Percentiles rank a stretch among this genome's conserved stretches.
Conservation (phyloP, 2,888 invertebrate genomes). For the Bhutanitis thaidina region DNA sequence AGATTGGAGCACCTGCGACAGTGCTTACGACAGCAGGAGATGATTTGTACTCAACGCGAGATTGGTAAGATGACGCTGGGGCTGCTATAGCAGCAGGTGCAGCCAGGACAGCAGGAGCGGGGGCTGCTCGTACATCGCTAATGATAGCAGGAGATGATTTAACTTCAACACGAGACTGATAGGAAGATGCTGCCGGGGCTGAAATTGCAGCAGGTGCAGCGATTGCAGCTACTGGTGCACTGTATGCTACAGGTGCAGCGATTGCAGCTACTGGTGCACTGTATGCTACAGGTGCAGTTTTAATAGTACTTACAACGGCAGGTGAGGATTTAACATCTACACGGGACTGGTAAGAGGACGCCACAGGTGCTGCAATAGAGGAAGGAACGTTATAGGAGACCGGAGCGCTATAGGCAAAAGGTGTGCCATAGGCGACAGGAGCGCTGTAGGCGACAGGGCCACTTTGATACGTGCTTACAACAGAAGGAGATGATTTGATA, state of each 20-base stretch:
- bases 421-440: conserved; percentile 30
- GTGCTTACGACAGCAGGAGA: conserved; percentile 1
- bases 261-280: conserved; percentile 27
- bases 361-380: conserved; percentile 28
- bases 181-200: conserved; percentile 43
- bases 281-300: conserved; percentile 31
- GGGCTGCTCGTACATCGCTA: conserved; percentile 22
- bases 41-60: conserved; percentile 25
- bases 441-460: conserved; percentile 32
- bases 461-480: conserved; percentile 27
- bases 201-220: conserved; percentile 43
- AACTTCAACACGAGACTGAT: conserved; percentile 40
- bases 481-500: conserved; percentile 36
- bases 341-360: conserved; percentile 44
- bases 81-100: not conserved
- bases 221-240: conserved; percentile 31
- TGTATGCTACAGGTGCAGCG: conserved; percentile 28
- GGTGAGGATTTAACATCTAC: conserved; percentile 41
- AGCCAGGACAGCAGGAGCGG: conserved; percentile 18
- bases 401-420: conserved; percentile 31
- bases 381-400: conserved; percentile 17
- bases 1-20: not conserved
- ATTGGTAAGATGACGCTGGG: conserved; percentile 34
- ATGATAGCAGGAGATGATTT: conserved; percentile 39
- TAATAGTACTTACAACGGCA: conserved; percentile 28